Evolutionary conservation across 30 jellyfish, hydroid and myxozoan genomes (phyloP).

Genomic region (Cassiopea xamachana): DNA sequence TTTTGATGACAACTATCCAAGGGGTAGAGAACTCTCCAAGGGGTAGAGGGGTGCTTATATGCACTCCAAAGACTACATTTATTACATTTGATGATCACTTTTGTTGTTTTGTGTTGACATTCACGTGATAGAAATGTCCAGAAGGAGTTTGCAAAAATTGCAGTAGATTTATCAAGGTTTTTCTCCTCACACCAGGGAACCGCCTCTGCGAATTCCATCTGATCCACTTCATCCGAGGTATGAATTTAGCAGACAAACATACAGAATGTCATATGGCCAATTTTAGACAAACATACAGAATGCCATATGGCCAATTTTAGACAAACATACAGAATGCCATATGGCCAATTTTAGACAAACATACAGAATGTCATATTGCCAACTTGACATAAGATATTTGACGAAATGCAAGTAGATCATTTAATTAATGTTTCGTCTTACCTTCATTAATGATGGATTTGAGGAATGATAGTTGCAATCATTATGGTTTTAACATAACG

Average conservation of each 20-base stretch:
- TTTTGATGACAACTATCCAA: too few relatives aligned
- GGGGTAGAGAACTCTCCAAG: too few relatives aligned
- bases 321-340: background rate
- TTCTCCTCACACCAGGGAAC: background rate
- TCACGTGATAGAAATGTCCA: background rate
- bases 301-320: background rate
- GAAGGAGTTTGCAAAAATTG: background rate
- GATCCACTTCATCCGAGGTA: constrained; percentile 64
- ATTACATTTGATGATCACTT: too few relatives aligned
- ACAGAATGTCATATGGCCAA: background rate
- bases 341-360: background rate
- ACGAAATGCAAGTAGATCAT: too few relatives aligned
- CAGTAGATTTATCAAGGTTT: background rate
- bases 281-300: background rate
- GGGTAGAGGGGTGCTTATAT: too few relatives aligned
- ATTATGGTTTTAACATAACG: too few relatives aligned
- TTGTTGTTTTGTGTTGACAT: too few relatives aligned
- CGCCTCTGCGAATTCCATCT: constrained; percentile 54
- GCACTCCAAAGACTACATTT: too few relatives aligned
- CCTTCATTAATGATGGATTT: too few relatives aligned
- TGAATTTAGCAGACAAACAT: background rate
- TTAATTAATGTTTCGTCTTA: too few relatives aligned
- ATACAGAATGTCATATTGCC: background rate
- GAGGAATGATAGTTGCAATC: too few relatives aligned
- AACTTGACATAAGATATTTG: too few relatives aligned